Base-by-base conservation (phyloP, 2,888 invertebrate species). In the Drosophila maculinotata region DNA sequence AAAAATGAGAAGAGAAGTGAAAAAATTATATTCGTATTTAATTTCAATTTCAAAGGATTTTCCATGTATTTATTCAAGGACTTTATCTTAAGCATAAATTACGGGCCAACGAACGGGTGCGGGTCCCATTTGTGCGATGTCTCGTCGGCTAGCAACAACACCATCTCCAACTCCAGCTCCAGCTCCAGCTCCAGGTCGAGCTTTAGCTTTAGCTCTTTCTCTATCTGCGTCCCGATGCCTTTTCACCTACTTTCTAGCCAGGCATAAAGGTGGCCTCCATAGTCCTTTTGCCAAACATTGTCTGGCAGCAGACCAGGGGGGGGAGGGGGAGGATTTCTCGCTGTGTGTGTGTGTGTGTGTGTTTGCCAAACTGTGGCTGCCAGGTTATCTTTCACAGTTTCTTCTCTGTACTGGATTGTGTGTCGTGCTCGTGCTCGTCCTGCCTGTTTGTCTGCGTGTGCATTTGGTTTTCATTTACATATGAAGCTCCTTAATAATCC, bases 61-160 rank as follows among this genome's bases (percentile, higher is more conserved):
- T 81, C 88, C 88, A 84, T 88, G 87, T 84, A 84, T 88, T 84
- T 84, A 84, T 84, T 84, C 83, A 88, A 84, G 88, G 83, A 84
- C 83, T 84, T 88, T 84, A 84, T 84, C 83, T 84, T 84, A 80
- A 88, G 83, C 83, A 84, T 84, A 84, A 84, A 84, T 84, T 88
- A 84, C 88, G 88, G 84, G 87, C 87, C 81, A 82, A 42, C 1
- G 68, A 71, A 65, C 68, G 79, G 87, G 74, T 83, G 62, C 79
- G 76, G 76, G 79, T 66, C 57, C 70, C 79, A 64, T 78, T 81
- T 74, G 69, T 72, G 60, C 56, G 28, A 47, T 28, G 70, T 71
- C 72, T 72, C 72, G 60, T 48, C 42, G 14, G 12, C 26, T 28
- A 41, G 15, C 49, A 49, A n/a, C 17, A 26, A 14, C 25, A 8